Percentiles rank a stretch among this genome's conserved stretches.
Evolutionary conservation across 2,888 invertebrate species (phyloP).

Genomic region (Brachyopa scutellaris): DNA sequence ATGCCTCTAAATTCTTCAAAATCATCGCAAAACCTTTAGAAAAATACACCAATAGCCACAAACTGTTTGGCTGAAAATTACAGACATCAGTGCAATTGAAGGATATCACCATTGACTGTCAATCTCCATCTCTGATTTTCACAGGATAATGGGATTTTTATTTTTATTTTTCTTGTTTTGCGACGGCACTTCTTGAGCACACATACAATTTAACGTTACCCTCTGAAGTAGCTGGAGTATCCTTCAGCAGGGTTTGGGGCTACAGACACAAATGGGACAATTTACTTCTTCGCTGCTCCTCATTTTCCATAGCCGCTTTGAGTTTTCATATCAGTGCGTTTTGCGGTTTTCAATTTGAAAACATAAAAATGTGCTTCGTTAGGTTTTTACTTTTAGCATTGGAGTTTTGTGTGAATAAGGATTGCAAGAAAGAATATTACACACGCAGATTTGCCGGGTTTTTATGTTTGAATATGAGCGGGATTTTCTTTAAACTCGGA

Average conservation of each 20-base stretch:
- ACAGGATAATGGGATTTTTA: constrained; percentile 14
- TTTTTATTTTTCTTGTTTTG: constrained; percentile 43
- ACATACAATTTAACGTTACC: constrained; percentile 27
- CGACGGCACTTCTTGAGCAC: constrained; percentile 46
- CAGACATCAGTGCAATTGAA: constrained; percentile 42
- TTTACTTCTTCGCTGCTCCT: constrained; percentile 55
- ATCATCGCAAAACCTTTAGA: too few species aligned
- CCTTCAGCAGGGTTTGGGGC: constrained; percentile 59
- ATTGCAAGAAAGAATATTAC: neutral
- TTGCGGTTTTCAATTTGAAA: neutral
- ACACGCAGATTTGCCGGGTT: too few species aligned
- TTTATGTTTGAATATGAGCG: too few species aligned
- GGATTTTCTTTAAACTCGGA: too few species aligned
- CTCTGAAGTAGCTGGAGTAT: constrained; percentile 62
- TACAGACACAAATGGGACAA: constrained; percentile 62
- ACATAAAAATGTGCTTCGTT: constrained; percentile 60
- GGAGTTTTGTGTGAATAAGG: neutral
- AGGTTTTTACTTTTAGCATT: neutral
- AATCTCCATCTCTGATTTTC: neutral
- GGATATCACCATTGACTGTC: constrained; percentile 39
- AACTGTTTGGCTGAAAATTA: neutral
- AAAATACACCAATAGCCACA: too few species aligned
- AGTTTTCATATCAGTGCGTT: constrained; percentile 15
- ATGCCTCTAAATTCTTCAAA: too few species aligned
- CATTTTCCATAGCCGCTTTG: constrained; percentile 13